phyloP scores from a whole-genome alignment of 2,888 invertebrate species.

The Charanyca ferruginea region DNA sequence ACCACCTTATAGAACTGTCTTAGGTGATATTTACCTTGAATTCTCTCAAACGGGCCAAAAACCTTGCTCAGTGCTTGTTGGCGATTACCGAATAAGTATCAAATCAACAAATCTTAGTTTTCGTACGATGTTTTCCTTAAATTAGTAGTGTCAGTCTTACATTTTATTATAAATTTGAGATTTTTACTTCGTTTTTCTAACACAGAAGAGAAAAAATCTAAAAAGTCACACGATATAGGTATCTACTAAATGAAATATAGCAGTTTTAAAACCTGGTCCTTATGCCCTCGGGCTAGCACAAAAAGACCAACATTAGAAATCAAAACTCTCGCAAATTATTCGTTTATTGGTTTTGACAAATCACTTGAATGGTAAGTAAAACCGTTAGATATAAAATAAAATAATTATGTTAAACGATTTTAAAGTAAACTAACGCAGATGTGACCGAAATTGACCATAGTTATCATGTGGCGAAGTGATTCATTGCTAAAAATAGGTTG shows the following conservation, averaged over 20 bases:
- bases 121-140: not conserved
- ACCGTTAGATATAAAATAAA: conserved; percentile 23
- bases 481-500: conserved; percentile 38
- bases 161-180: too few relatives aligned
- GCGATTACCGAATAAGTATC: too few relatives aligned
- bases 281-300: too few relatives aligned
- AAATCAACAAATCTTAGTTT: too few relatives aligned
- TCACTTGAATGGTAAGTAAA: not conserved
- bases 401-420: conserved; percentile 17
- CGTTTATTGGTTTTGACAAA: not conserved
- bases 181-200: too few relatives aligned
- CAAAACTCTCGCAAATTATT: not conserved
- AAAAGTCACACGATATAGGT: not conserved
- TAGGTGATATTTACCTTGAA: too few relatives aligned
- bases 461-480: conserved; percentile 17
- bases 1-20: too few relatives aligned
- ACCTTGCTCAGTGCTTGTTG: too few relatives aligned
- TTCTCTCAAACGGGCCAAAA: too few relatives aligned
- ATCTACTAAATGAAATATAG: not conserved
- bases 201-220: not conserved
- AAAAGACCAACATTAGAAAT: not conserved
- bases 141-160: not conserved
- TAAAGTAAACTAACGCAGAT: conserved; percentile 48
- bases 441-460: conserved; percentile 23
- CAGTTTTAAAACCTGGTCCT: not conserved